Base-by-base conservation (phyloP, 2,888 invertebrate genomes). In the Gerris lacustris region DNA sequence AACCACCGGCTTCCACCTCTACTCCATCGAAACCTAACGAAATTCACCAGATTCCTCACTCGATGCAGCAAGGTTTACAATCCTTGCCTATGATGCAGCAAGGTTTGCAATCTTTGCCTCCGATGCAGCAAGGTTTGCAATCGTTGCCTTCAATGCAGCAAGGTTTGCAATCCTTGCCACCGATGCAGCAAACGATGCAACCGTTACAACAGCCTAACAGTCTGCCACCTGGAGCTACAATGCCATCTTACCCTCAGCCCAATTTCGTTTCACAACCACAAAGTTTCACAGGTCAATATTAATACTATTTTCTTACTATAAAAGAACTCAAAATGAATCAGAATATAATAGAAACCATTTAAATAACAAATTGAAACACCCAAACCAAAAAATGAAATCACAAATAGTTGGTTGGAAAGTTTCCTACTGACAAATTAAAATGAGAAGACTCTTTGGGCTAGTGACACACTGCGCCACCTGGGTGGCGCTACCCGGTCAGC, bases 131-230 rank as follows among this genome's bases (percentile, higher is more conserved):
- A 66, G 2, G 15, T 17, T 4, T 66, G 66, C 43, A 18, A 66
- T 17, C 66, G 2, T 9, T 66, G 2, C 55, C 55, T 55, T 15
- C 55, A 2, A 55, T 55, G 55, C 55, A 55, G 55, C 55, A 55
- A 55, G 11, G 11, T 15, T 11, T 55, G 55, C 55, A 66, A 66
- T 9, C 66, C 66, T 9, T 18, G 66, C 66, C 7, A 31, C 17
- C 9, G 66, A 66, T 66, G 18, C 17, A 66, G 43, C 66, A 66
- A 66, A 9, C 18, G 15, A 66, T 66, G 66, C 43, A 18, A 66
- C 43, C 66, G 15, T 9, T 66, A 9, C 18, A 66, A 17, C 66
- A 17, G 17, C 43, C 43, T 66, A 18, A 66, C 17, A 66, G 17
- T 31, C 17, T 31, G 9, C 66, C 66, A 15, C 66, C 17, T 66